Percentiles rank a stretch among this genome's conserved stretches.
Conservation (phyloP, 2,888 invertebrate genomes). For the Eupeodes latifasciatus region DNA sequence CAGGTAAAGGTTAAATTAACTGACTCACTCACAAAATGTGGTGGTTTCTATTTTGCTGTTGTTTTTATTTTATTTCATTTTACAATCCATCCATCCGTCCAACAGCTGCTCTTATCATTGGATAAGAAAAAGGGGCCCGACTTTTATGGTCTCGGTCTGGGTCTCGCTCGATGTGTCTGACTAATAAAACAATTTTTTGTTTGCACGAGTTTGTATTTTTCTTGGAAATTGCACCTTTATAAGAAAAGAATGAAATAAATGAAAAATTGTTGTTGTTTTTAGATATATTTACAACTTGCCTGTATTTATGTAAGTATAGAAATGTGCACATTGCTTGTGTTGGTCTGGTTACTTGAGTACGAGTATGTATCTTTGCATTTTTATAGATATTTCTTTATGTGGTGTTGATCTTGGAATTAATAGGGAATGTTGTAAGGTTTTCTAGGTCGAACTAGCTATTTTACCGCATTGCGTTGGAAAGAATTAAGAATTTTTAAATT, state of each 20-base stretch:
- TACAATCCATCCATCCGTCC: not conserved
- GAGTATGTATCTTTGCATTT: too few species aligned
- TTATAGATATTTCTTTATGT: too few species aligned
- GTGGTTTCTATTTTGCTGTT: not conserved
- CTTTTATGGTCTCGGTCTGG: not conserved
- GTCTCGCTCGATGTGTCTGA: not conserved
- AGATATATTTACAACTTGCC: too few species aligned
- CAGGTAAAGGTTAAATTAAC: constrained; percentile 22
- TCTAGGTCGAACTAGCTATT: too few species aligned
- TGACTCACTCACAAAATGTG: constrained; percentile 3
- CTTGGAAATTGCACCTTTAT: not conserved
- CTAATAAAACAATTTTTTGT: constrained; percentile 3
- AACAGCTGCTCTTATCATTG: constrained; percentile 30
- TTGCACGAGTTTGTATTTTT: not conserved
- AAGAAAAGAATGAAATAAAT: not conserved
- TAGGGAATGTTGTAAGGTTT: too few species aligned
- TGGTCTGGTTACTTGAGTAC: too few species aligned
- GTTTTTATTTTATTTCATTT: not conserved
- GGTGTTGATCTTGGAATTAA: too few species aligned
- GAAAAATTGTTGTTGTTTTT: not conserved
- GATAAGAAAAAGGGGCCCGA: constrained; percentile 38
- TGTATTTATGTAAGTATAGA: too few species aligned
- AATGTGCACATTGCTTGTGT: too few species aligned
- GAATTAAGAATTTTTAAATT: too few species aligned
- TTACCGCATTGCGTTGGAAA: too few species aligned